phyloP scores from a whole-genome alignment of 2,797 vertebrate species.

The Phrynocephalus forsythii region DNA sequence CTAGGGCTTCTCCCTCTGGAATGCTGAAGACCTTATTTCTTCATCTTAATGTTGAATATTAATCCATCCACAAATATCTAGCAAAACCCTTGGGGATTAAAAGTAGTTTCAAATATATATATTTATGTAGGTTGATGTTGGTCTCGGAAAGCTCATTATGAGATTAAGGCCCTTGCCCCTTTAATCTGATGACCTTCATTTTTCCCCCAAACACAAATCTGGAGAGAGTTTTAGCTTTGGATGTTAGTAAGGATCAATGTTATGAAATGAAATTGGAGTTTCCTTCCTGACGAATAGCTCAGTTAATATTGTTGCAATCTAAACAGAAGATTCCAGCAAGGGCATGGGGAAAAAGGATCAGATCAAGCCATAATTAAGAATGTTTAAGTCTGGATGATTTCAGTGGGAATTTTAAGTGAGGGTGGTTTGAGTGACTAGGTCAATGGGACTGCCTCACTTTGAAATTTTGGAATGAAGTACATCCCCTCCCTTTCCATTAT shows the following conservation, averaged over 20 bases:
- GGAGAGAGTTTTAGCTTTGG: conserved; percentile 32
- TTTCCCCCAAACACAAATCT: conserved; percentile 10
- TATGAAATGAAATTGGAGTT: conserved; percentile 21
- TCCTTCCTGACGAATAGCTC: conserved; percentile 26
- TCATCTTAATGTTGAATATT: conserved; percentile 18
- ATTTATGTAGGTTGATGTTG: conserved; percentile 31
- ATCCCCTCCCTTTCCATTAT: too few relatives aligned
- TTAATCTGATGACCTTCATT: conserved; percentile 46
- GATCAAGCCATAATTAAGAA: neutral
- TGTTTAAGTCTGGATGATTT: neutral
- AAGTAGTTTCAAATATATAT: conserved; percentile 31
- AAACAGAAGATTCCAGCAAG: conserved; percentile 13
- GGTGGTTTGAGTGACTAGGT: too few relatives aligned
- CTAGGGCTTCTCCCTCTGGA: neutral
- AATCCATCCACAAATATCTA: neutral
- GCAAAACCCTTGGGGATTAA: neutral
- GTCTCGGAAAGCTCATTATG: neutral
- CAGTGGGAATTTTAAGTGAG: neutral
- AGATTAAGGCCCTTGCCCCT: neutral
- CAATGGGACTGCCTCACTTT: too few relatives aligned
- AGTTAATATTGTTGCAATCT: neutral
- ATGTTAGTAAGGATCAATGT: neutral
- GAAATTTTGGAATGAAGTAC: too few relatives aligned
- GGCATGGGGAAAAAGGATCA: conserved; percentile 10
- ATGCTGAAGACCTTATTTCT: neutral